Conservation (phyloP, 2,113 vertebrate genomes). For the Athene noctua region DNA sequence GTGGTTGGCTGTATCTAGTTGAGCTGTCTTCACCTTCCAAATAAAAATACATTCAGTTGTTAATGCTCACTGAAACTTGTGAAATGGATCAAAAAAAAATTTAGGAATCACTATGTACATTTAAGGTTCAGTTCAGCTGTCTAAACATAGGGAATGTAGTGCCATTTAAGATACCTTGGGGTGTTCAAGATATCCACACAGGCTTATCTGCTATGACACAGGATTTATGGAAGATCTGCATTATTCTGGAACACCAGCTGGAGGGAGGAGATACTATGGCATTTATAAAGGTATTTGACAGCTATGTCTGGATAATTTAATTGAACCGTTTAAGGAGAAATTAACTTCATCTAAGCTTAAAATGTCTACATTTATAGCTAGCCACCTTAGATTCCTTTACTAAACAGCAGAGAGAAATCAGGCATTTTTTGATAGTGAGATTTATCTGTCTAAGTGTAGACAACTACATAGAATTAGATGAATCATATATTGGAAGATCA, state of each 20-base stretch:
- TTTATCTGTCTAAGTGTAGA: not conserved
- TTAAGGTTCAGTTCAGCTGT: not conserved
- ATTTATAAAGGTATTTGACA: not conserved
- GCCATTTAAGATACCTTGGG: not conserved
- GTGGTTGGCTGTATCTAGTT: not conserved
- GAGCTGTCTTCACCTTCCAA: not conserved
- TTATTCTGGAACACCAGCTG: not conserved
- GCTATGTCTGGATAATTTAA: not conserved
- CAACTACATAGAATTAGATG: not conserved
- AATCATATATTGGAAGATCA: not conserved
- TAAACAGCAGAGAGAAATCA: not conserved
- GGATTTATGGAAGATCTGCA: not conserved
- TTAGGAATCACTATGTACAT: not conserved
- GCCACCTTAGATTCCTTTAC: not conserved
- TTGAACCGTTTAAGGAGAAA: not conserved
- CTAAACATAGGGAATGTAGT: not conserved
- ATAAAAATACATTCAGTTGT: not conserved
- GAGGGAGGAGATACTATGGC: not conserved
- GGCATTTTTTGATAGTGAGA: not conserved
- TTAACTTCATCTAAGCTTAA: not conserved
- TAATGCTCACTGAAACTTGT: not conserved
- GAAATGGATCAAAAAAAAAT: not conserved
- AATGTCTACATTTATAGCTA: not conserved
- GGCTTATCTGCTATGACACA: not conserved
- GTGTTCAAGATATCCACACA: not conserved